A percentile compares a stretch with the other conserved stretches of the same genome.
Conservation (phyloP, 2,113 vertebrate species). For the Okapia johnstoni region DNA sequence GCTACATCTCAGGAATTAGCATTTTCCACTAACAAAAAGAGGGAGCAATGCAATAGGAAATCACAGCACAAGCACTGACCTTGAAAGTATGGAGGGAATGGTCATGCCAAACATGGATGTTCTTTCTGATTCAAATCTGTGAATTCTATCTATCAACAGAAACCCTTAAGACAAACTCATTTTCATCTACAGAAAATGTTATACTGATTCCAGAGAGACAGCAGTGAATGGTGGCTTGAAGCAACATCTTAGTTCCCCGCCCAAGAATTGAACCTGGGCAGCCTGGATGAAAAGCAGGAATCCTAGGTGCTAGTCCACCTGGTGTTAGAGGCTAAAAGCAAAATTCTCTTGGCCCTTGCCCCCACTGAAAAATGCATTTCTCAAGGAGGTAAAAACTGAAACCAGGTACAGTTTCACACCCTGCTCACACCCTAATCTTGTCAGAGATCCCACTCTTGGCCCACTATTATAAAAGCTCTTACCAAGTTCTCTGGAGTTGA, state of each 20-base stretch:
- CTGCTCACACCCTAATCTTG: background rate
- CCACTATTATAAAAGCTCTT: background rate
- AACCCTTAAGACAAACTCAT: background rate
- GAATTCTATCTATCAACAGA: background rate
- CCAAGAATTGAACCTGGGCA: background rate
- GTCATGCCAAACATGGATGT: background rate
- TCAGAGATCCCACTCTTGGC: background rate
- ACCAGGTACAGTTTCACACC: background rate
- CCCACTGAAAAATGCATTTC: background rate
- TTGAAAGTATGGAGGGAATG: background rate
- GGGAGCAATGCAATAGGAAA: background rate
- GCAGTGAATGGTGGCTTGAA: background rate
- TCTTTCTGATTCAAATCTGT: background rate
- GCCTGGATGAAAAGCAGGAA: background rate
- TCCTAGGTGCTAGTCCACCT: background rate
- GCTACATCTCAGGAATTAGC: background rate
- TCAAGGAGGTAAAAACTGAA: background rate
- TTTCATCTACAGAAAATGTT: background rate
- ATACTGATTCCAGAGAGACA: background rate
- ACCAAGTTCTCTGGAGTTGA: background rate
- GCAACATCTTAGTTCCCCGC: background rate
- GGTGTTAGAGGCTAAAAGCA: background rate
- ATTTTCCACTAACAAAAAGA: constrained; percentile 31
- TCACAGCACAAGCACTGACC: background rate
- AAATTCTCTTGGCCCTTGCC: background rate